Evolutionary conservation across 2,113 vertebrate species (phyloP).

Genomic region (Pelmatolapia mariae): DNA sequence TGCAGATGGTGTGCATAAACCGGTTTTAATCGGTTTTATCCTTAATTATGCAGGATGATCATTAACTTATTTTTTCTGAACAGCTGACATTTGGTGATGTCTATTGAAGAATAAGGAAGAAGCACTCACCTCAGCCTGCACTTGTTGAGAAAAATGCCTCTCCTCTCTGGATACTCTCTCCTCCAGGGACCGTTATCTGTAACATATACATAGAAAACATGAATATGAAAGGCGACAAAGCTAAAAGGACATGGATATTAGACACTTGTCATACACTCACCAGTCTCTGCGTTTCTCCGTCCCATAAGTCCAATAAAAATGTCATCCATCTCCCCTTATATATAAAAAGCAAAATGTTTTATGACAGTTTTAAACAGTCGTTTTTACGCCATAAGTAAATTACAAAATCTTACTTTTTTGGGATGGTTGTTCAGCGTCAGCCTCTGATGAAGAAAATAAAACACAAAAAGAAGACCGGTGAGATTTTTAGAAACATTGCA

Average conservation of each 20-base stretch:
- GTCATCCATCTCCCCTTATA: slow-evolving; percentile 87
- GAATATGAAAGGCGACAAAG: rapidly evolving
- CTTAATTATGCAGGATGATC: background rate
- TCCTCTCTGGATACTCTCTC: slow-evolving; percentile 65
- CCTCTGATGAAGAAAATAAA: slow-evolving; percentile 18
- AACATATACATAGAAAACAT: background rate
- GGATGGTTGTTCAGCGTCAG: slow-evolving; percentile 33
- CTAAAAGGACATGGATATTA: background rate
- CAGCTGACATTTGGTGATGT: background rate
- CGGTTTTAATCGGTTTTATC: background rate
- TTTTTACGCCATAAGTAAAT: background rate
- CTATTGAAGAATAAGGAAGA: background rate
- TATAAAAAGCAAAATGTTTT: background rate
- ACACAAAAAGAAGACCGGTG: background rate
- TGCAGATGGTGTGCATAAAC: background rate
- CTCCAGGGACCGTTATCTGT: slow-evolving; percentile 66
- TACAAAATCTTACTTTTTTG: slow-evolving; percentile 69
- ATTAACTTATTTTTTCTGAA: background rate
- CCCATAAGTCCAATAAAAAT: slow-evolving; percentile 95
- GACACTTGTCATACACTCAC: slow-evolving; percentile 45
- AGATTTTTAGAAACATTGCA: background rate
- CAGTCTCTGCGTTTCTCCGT: slow-evolving; percentile 76
- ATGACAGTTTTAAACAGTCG: background rate
- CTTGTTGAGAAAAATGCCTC: slow-evolving; percentile 72
- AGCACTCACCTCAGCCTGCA: slow-evolving; percentile 69